A percentile compares a stretch with the other conserved stretches of the same genome.
These are phyloP conservation scores for Margarornis squamiger DNA, from an alignment of 2,797 vertebrate genomes.

Conservation along the genomic window DNA sequence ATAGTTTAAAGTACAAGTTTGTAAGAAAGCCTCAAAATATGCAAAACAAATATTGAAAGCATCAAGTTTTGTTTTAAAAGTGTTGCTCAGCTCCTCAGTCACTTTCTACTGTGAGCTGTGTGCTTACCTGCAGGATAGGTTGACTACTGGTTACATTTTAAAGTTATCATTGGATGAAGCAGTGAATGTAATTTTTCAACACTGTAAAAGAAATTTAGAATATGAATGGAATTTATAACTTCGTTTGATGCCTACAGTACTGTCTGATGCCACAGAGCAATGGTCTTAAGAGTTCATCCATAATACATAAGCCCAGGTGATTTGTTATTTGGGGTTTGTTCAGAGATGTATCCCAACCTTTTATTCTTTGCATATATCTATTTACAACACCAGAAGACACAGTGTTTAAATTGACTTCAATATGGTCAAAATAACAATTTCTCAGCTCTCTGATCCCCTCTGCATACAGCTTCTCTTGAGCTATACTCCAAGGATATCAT, in stretches of 20 bases:
- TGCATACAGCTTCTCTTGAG: neutral
- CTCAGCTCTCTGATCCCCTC: neutral
- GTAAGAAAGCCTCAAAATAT: neutral
- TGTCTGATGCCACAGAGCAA: neutral
- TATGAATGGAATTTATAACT: constrained; percentile 14
- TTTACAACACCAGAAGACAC: neutral
- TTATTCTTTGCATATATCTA: neutral
- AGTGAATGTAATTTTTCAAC: neutral
- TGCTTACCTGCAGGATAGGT: neutral
- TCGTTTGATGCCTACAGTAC: constrained; percentile 1
- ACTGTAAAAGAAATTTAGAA: neutral
- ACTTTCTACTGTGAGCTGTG: neutral
- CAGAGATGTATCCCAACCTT: neutral
- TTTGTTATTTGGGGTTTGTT: neutral
- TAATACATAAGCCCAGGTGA: neutral
- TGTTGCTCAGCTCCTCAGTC: neutral
- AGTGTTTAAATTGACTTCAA: neutral
- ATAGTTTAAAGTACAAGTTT: neutral
- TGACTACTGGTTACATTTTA: neutral
- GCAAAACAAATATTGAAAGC: neutral
- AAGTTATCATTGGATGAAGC: neutral
- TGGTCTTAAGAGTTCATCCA: neutral
- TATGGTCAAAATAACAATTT: neutral
- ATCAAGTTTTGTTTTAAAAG: neutral
- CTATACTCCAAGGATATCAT: neutral